Evolutionary conservation across 2,797 vertebrate species (phyloP), one percentile per base, ranked within the genome.

Genomic region (Lophotriccus pileatus): DNA sequence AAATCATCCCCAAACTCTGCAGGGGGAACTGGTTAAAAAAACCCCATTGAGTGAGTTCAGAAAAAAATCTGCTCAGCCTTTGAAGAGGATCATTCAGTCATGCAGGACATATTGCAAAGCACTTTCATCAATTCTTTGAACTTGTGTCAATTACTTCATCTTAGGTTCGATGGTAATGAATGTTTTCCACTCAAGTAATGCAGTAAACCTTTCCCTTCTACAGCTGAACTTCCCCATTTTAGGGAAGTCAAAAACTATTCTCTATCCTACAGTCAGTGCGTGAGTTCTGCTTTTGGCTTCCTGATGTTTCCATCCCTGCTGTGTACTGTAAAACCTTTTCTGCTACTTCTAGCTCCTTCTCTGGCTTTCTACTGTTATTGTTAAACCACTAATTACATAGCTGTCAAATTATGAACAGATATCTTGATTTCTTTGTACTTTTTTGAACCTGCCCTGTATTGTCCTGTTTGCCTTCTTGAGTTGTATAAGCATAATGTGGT

Each of bases 281-380:
- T 21, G 23, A 88, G 21, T 62, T 81, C 77, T 88, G 27, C 27
- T 72, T 83, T 89, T 68, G 69, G 46, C 46, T 92, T 86, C 43
- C 58, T 69, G 30, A 50, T 44, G 16, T 83, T 95, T 93, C 58
- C 32, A 5, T 47, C 56, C 32, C 41, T 77, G 32, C 75, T 83
- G 44, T 13, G 37, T 12, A 15, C 41, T 52, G 27, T 37, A 36
- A 83, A 87, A 87, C 6, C 2, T 72, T 78, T 75, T 50, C 41
- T 83, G 22, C 37, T 77, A 16, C 53, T 73, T 74, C 47, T 68
- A 53, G 21, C 5, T 70, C 21, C 36, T 77, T 85, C 46, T 7
- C n/a, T 83, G 28, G 12, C 32, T 74, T 80, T 89, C 30, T 84
- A 19, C 4, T 80, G 49, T 41, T 75, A 15, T 59, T 84, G 56